Evolutionary conservation across 1,140 invertebrate genomes (phyloP), one percentile per base, ranked within the genome.

Genomic region (Sarcophaga bullata): DNA sequence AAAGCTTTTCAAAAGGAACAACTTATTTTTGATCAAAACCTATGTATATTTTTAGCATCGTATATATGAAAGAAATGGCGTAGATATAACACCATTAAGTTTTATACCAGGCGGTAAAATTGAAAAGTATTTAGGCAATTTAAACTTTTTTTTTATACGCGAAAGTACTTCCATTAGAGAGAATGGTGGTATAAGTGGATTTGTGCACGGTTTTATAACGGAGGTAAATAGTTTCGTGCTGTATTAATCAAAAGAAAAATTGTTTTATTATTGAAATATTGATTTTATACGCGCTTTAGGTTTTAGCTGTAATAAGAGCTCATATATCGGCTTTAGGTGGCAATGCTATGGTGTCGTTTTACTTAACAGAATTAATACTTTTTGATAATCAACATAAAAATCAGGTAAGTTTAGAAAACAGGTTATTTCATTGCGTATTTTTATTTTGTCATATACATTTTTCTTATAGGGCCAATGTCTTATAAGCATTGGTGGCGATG

Each of bases 101-200:
- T 95, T 94, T 86, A 91, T 98, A 83, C 95, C 96, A 15, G 96
- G 96, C 82, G 95, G 94, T 2, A 93, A 93, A 82, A 95, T 97
- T 81, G 94, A 96, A 81, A 93, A 94, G 83, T 98, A 98, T 88
- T 91, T 98, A 82, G 98, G 97, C 81, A 97, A 98, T 90, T 92
- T 98, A 80, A 97, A 98, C 87, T 97, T 98, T 87, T 97, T 98
- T 91, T 98, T 99, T 85, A 98, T 99, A 84, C 91, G 98, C 80
- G 98, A 99, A 91, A 97, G 95, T 82, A 98, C 96, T 1, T 96
- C 95, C 49, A 95, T 98, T 83, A 91, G 97, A 87, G 97, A 98
- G 92, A 94, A 93, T 89, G 97, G 97, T 82, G 97, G 97, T 19
- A 92, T 98, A 13, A 97, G 96, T 90, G 97, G 96, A 4, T 98